Base-by-base conservation (phyloP, 2,797 vertebrate species). In the Eurystomus glaucurus region DNA sequence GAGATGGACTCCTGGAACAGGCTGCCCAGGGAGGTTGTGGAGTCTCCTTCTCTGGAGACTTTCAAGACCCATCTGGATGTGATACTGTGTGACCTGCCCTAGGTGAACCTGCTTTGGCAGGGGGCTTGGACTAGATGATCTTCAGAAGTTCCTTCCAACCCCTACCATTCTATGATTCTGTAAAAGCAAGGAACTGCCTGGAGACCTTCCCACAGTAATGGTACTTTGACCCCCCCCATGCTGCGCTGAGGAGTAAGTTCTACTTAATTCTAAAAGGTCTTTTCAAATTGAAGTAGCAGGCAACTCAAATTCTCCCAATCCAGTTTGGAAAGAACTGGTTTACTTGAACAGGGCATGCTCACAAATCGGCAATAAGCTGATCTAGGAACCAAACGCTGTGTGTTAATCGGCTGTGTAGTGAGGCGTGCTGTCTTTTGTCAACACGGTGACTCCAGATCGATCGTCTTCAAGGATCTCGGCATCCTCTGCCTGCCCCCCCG, bases 401-500 rank as follows among this genome's bases (percentile, higher is more conserved):
- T 19, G 8, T 84, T 86, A 90, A 35, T 91, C 62, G 28, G 92
- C 90, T 10, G 54, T 54, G 14, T 64, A 50, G 64, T 20, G 61
- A 74, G 35, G 20, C 10, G 84, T 19, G n/a, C 6, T 83, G 55
- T 71, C 52, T 21, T 71, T 31, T 52, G 88, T 13, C 35, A 93
- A 51, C 5, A 8, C 0, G 0, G n/a, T 0, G 0, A 28, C 62
- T 35, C 10, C n/a, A 0, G 39, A 20, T 81, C 74, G n/a, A 71
- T 43, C 86, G 7, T 91, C 97, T 80, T 93, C 92, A 3, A 14
- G 52, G 46, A 80, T 96, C 48, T 91, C 79, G 0, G 82, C 76
- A 25, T 83, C 50, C 52, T 97, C 97, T 21, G 97, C 41, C 54
- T 98, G 98, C 5, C 96, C 97, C 62, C 91, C 97, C 3, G 98